Base-by-base conservation (phyloP, 2,888 invertebrate genomes). In the Polyommatus iphigenia region DNA sequence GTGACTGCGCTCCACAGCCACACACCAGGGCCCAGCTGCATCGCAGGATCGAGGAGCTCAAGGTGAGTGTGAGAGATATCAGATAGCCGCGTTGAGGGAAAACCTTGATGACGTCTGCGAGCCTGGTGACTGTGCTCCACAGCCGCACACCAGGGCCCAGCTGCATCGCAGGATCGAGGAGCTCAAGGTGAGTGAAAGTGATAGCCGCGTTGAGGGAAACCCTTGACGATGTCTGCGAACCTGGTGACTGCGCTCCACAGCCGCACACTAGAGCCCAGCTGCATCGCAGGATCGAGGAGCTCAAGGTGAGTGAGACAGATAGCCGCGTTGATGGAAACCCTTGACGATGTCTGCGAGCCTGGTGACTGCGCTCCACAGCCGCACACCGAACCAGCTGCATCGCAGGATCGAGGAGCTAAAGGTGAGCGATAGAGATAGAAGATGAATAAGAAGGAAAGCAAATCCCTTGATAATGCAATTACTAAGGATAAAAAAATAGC, bases 171-270 rank as follows among this genome's bases (percentile, higher is more conserved):
- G 94, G 77, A 94, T 94, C 80, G 93, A 94, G 79, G 94, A 93
- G 81, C 84, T 93, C 10, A 93, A 93, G 91, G 93, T 92, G 82
- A 59, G 78, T 59, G 32, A 15, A 4, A 62, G 24, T n/a, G 87
- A 91, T 96, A 87, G 91, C 94, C 78, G 94, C 95, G 59, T 91
- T 96, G 80, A 91, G 95, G 80, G 96, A 95, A 83, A 92, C 94
- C 76, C 93, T 96, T 82, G 93, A 95, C 79, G 95, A 95, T 78
- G 90, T 96, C 82, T 96, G 96, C 87, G 95, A 95, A 84, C 95
- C 95, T 86, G 88, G 95, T 84, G 87, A 96, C 94, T 91, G 94
- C 91, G 89, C 95, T 85, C 95, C 86, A 81, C 95, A 92, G 87
- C 95, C 88, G 85, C 95, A 89, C 85, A 94, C 89, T 82, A 94